These are phyloP conservation scores for Oppia nitens DNA, from an alignment of 1,140 invertebrate genomes.

Conservation along the genomic window DNA sequence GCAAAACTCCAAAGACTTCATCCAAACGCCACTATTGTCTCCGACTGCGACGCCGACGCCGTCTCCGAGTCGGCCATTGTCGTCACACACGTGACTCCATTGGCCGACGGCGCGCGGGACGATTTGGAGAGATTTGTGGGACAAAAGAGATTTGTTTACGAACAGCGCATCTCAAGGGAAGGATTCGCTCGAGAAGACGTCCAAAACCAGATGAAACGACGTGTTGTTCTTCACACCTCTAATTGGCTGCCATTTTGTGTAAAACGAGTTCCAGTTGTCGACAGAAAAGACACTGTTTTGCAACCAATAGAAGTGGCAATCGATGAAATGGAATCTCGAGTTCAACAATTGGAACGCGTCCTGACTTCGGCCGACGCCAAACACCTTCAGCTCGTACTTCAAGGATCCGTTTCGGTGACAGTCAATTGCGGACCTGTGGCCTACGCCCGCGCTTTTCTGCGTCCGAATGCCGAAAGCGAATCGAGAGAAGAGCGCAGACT, in stretches of 20 bases:
- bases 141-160: constrained; percentile 5
- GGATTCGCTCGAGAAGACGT: constrained; percentile 29
- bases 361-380: constrained; percentile 65
- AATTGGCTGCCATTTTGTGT: constrained; percentile 80
- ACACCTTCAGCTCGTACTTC: constrained; percentile 69
- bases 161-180: background rate
- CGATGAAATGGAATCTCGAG: constrained; percentile 71
- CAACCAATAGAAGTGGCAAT: constrained; percentile 84
- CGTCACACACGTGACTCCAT: constrained; percentile 5
- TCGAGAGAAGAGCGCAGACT: constrained; percentile 1
- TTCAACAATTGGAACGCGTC: constrained; percentile 65
- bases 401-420: constrained; percentile 76
- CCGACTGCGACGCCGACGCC: background rate
- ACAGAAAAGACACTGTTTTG: constrained; percentile 52
- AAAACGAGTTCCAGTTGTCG: constrained; percentile 60
- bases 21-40: constrained; percentile 14
- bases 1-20: constrained; percentile 50
- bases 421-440: constrained; percentile 88
- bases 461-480: constrained; percentile 25
- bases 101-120: constrained; percentile 4
- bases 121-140: constrained; percentile 3
- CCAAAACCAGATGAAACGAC: constrained; percentile 72
- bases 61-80: background rate
- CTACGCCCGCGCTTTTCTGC: constrained; percentile 74
- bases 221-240: constrained; percentile 62